A percentile compares a stretch with the other conserved stretches of the same genome.
phyloP scores from a whole-genome alignment of 2,113 vertebrate genomes.

The Delphinus delphis region DNA sequence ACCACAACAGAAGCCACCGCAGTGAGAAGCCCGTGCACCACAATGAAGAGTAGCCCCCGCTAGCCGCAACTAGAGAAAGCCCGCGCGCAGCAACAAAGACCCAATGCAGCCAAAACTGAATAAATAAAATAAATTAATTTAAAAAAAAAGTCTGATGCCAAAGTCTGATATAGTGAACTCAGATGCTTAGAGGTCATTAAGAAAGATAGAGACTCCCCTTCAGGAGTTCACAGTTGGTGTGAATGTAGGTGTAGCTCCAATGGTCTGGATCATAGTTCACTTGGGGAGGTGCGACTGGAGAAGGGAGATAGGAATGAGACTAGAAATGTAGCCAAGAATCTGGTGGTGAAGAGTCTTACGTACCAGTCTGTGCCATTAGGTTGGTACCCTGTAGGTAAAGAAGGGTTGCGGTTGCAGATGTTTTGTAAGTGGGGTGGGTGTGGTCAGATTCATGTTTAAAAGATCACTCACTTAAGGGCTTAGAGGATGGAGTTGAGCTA shows the following conservation, averaged over 20 bases:
- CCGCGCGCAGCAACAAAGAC: too few species aligned
- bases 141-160: too few species aligned
- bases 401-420: neutral
- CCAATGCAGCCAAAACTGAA: too few species aligned
- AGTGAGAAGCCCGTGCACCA: too few species aligned
- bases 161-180: neutral
- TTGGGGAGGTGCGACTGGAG: neutral
- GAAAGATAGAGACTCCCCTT: neutral
- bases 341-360: neutral
- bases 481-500: neutral
- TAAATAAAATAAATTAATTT: too few species aligned
- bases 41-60: too few species aligned
- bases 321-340: neutral
- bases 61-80: too few species aligned
- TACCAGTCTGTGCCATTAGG: neutral
- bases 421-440: neutral
- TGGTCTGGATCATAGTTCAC: neutral
- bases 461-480: neutral
- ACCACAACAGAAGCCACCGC: too few species aligned
- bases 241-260: neutral
- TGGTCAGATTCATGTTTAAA: neutral
- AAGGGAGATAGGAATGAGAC: neutral
- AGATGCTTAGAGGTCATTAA: neutral
- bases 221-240: neutral
- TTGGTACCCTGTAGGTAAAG: neutral